A percentile compares a stretch with the other conserved stretches of the same genome.
These are phyloP conservation scores for Homarus gammarus DNA, from an alignment of 2,888 invertebrate species.

Conservation along the genomic window DNA sequence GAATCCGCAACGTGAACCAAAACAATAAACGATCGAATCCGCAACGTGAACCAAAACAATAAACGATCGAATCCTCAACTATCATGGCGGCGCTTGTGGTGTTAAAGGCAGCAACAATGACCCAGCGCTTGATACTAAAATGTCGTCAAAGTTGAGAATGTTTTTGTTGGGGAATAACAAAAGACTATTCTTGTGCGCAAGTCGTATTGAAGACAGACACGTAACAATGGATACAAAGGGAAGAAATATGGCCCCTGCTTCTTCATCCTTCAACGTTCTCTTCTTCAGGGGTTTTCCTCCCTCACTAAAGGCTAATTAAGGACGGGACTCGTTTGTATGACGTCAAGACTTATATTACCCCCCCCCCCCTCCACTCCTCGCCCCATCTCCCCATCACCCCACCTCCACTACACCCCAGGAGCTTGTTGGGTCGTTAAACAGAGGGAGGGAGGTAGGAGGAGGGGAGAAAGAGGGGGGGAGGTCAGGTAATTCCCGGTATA, in stretches of 20 bases:
- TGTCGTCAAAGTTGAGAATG: slow-evolving; percentile 51
- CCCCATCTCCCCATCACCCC: not conserved
- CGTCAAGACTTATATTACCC: not conserved
- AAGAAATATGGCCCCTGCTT: slow-evolving; percentile 50
- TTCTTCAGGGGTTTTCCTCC: not conserved
- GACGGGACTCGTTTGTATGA: slow-evolving; percentile 24
- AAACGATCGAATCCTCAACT: slow-evolving; percentile 19
- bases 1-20: no score
- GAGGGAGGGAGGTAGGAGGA: not conserved
- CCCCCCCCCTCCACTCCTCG: not conserved
- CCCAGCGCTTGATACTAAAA: slow-evolving; percentile 48
- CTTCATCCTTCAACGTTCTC: slow-evolving; percentile 27
- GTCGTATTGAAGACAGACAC: slow-evolving; percentile 58
- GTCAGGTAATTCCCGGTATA: no score
- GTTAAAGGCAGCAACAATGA: slow-evolving; percentile 31
- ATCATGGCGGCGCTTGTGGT: not conserved
- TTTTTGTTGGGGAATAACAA: slow-evolving; percentile 47
- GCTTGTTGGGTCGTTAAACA: no score
- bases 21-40: not conserved
- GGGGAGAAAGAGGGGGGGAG: not conserved
- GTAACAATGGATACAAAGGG: slow-evolving; percentile 52
- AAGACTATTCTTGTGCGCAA: slow-evolving; percentile 53
- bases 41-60: not conserved
- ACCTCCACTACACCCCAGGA: no score
- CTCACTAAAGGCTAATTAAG: slow-evolving; percentile 38